A percentile compares a stretch with the other conserved stretches of the same genome.
These are phyloP conservation scores for Paradoxurus hermaphroditus DNA, from an alignment of 2,113 vertebrate species.

Conservation along the genomic window DNA sequence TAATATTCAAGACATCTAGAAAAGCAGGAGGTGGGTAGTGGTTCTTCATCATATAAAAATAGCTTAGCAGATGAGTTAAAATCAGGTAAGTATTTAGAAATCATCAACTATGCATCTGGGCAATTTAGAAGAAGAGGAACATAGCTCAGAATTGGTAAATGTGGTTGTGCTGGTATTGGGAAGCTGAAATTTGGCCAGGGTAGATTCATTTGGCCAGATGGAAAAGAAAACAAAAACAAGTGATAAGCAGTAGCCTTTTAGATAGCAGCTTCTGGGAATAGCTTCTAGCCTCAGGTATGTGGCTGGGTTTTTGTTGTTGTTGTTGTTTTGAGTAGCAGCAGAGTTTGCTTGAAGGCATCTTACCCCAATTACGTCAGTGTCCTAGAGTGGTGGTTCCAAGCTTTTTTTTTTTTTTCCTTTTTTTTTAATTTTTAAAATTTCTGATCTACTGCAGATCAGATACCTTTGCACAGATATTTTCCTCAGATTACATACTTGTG, in stretches of 20 bases:
- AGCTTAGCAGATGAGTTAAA: not conserved
- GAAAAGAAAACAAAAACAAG: not conserved
- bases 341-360: not conserved
- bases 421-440: not conserved
- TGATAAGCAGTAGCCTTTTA: not conserved
- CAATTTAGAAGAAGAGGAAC: constrained; percentile 12
- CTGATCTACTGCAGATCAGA: not conserved
- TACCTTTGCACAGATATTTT: not conserved
- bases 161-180: not conserved
- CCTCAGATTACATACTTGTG: not conserved
- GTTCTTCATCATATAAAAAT: constrained; percentile 4
- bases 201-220: not conserved
- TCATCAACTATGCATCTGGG: not conserved
- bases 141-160: not conserved
- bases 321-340: not conserved
- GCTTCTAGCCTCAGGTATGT: not conserved
- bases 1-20: not conserved
- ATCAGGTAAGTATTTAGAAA: not conserved
- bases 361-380: not conserved
- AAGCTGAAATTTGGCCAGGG: not conserved
- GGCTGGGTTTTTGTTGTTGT: not conserved
- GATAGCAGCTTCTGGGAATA: not conserved
- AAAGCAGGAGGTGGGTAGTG: not conserved
- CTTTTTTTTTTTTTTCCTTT: not conserved
- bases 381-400: not conserved